These are phyloP conservation scores for Baryphthengus martii DNA, from an alignment of 2,113 vertebrate species.

Conservation along the genomic window DNA sequence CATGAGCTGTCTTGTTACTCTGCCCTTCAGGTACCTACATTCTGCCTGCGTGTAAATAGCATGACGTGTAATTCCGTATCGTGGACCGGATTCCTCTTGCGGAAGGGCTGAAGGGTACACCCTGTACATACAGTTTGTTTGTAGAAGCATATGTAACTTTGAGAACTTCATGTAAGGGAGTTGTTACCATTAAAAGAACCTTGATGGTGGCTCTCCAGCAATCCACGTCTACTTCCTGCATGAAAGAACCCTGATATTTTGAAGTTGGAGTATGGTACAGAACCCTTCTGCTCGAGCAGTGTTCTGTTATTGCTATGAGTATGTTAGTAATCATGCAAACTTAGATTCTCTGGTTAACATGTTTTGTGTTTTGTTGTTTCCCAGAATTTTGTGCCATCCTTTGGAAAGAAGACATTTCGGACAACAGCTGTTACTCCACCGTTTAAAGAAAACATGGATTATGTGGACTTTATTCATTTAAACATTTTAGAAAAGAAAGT, in stretches of 20 bases:
- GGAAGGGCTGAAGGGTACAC: not conserved
- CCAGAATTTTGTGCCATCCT: constrained; percentile 59
- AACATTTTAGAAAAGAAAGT: constrained; percentile 77
- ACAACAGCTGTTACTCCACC: constrained; percentile 59
- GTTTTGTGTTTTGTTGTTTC: not conserved
- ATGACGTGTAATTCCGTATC: not conserved
- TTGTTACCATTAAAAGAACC: not conserved
- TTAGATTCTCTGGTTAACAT: not conserved
- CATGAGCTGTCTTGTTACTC: not conserved
- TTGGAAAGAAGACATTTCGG: constrained; percentile 68
- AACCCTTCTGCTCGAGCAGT: not conserved
- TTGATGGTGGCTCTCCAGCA: not conserved
- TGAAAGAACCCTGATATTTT: not conserved
- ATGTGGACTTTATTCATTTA: constrained; percentile 81
- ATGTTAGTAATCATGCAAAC: not conserved
- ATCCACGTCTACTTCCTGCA: not conserved
- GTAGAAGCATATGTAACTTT: not conserved
- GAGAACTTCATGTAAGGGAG: not conserved
- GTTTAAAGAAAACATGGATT: constrained; percentile 3
- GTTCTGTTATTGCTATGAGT: not conserved
- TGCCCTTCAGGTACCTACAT: not conserved
- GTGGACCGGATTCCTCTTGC: not conserved
- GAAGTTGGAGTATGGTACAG: not conserved
- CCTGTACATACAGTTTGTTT: constrained; percentile 26
- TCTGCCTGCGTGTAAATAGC: not conserved